These are phyloP conservation scores for Cephus pulcher DNA, from an alignment of 2,888 invertebrate species.

Conservation along the genomic window DNA sequence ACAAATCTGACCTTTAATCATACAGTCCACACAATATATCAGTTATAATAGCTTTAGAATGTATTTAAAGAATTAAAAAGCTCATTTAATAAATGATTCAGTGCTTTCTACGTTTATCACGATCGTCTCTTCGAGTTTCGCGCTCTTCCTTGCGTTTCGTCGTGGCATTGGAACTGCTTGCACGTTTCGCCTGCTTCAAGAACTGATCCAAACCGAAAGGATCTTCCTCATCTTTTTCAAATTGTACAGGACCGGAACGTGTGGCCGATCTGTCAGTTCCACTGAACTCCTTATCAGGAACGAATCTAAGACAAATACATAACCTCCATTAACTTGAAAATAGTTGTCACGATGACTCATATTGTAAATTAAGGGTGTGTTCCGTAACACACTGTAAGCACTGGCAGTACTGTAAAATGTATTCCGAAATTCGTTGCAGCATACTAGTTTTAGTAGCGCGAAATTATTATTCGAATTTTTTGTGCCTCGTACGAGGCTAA, in stretches of 20 bases:
- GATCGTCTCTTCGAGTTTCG: constrained; percentile 56
- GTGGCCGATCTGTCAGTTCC: constrained; percentile 83
- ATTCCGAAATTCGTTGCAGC: too few relatives aligned
- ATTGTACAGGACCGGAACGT: constrained; percentile 95
- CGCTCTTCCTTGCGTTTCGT: constrained; percentile 73
- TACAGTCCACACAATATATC: too few relatives aligned
- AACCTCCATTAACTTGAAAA: constrained; percentile 8
- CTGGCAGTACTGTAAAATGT: too few relatives aligned
- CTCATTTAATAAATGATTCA: constrained; percentile 27
- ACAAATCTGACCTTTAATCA: too few relatives aligned
- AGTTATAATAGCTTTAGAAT: too few relatives aligned
- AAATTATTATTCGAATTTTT: too few relatives aligned
- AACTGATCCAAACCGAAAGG: constrained; percentile 99
- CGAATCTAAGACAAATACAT: constrained; percentile 76
- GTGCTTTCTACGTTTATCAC: constrained; percentile 59
- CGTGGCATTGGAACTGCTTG: constrained; percentile 70
- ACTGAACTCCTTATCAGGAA: constrained; percentile 96
- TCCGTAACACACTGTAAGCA: too few relatives aligned
- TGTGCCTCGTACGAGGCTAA: too few relatives aligned
- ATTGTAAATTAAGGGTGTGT: constrained; percentile 4
- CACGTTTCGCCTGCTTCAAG: constrained; percentile 95
- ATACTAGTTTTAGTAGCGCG: too few relatives aligned
- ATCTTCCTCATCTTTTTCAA: constrained; percentile 89
- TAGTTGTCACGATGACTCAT: background rate
- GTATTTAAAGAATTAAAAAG: background rate